phyloP scores from a whole-genome alignment of 2,888 invertebrate species.

The Apamea monoglypha region DNA sequence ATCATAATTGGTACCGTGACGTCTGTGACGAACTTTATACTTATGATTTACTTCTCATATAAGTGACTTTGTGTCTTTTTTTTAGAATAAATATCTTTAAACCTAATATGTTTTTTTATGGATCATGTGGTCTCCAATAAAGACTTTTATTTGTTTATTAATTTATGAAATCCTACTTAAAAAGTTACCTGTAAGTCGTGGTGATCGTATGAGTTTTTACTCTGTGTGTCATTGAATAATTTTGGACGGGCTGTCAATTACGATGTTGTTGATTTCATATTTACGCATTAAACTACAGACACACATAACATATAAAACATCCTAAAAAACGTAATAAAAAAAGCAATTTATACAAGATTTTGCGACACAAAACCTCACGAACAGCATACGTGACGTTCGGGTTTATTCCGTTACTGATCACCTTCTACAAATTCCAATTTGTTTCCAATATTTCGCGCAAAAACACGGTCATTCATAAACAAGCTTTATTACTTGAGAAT shows the following conservation, averaged over 20 bases:
- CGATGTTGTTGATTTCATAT: conserved; percentile 6
- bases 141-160: too few relatives aligned
- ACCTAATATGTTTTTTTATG: too few relatives aligned
- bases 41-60: too few relatives aligned
- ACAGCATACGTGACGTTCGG: not conserved
- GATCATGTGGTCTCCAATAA: too few relatives aligned
- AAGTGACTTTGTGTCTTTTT: too few relatives aligned
- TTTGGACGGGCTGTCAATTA: not conserved
- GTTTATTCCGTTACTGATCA: conserved; percentile 23
- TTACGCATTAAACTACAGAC: not conserved
- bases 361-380: not conserved
- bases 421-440: conserved; percentile 48
- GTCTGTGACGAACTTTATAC: too few relatives aligned
- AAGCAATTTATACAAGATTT: not conserved
- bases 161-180: not conserved
- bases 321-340: not conserved
- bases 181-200: not conserved
- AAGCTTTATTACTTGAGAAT: conserved; percentile 71
- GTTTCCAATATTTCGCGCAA: conserved; percentile 45
- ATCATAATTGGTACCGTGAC: too few relatives aligned
- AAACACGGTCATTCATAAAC: conserved; percentile 72
- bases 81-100: too few relatives aligned
- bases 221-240: too few relatives aligned
- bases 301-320: not conserved
- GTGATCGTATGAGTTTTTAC: not conserved